A percentile compares a stretch with the other conserved stretches of the same genome.
phyloP scores from a whole-genome alignment of 2,888 invertebrate species.

The Rugalucina vietnamica region DNA sequence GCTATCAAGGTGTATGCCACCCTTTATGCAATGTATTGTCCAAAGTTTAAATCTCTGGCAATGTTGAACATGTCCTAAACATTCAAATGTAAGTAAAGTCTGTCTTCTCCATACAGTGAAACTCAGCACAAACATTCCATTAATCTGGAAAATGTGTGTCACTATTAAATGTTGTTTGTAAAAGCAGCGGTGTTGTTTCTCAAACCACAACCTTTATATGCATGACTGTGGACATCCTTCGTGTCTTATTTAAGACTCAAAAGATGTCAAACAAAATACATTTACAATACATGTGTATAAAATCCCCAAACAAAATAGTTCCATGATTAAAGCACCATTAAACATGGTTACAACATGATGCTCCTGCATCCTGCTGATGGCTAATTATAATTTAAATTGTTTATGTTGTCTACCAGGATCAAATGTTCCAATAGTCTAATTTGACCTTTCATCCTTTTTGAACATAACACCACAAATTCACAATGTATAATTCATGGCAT shows the following conservation, averaged over 20 bases:
- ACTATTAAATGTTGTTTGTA: slow-evolving; percentile 8
- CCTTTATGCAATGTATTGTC: slow-evolving; percentile 59
- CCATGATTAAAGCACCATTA: no score
- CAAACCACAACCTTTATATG: not conserved
- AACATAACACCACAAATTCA: no score
- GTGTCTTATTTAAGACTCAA: not conserved
- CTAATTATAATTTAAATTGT: no score
- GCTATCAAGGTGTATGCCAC: slow-evolving; percentile 65
- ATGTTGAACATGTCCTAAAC: not conserved
- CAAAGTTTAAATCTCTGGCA: not conserved
- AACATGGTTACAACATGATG: no score
- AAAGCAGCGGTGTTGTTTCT: not conserved
- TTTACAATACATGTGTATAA: no score
- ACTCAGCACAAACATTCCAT: not conserved
- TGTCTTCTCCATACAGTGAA: slow-evolving; percentile 5
- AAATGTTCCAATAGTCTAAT: no score
- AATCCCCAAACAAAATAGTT: no score
- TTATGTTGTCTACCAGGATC: no score
- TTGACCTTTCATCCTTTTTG: no score
- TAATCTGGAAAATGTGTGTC: not conserved
- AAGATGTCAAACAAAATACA: slow-evolving; percentile 9
- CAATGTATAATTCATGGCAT: no score
- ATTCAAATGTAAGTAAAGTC: not conserved
- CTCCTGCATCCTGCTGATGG: no score
- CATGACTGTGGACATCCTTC: not conserved